A percentile compares a stretch with the other conserved stretches of the same genome.
phyloP scores from a whole-genome alignment of 1,140 invertebrate genomes.

The Gonioctena quinquepunctata region DNA sequence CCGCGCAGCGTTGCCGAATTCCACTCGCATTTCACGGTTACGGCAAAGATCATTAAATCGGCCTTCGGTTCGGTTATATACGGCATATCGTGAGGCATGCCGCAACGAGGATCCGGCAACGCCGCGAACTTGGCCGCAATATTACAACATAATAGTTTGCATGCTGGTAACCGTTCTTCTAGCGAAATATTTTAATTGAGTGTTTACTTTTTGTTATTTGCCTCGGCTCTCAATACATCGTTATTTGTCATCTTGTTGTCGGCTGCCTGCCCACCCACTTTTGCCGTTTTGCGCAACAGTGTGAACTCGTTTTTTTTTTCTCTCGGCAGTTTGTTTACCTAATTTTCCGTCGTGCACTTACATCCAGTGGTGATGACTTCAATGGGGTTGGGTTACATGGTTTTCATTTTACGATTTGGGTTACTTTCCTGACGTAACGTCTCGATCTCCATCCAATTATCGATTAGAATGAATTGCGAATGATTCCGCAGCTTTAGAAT shows the following conservation, averaged over 20 bases:
- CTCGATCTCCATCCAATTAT: not conserved
- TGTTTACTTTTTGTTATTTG: conserved; percentile 10
- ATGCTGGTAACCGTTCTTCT: conserved; percentile 8
- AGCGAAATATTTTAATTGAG: conserved; percentile 9
- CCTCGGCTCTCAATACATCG: not conserved
- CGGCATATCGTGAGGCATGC: not conserved
- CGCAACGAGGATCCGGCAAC: not conserved
- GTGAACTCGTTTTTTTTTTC: not conserved
- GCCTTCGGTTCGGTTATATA: not conserved
- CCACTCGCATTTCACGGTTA: not conserved
- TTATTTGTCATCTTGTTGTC: not conserved
- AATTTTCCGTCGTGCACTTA: too few relatives aligned
- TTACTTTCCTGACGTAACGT: not conserved
- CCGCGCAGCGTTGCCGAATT: conserved; percentile 29
- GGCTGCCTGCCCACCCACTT: not conserved
- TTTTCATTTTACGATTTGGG: too few relatives aligned
- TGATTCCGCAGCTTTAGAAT: too few relatives aligned
- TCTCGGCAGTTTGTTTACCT: not conserved
- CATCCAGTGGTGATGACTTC: too few relatives aligned
- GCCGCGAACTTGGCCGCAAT: conserved; percentile 16
- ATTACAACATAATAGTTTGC: conserved; percentile 20
- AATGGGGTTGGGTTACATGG: too few relatives aligned
- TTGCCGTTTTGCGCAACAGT: not conserved
- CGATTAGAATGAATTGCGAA: too few relatives aligned
- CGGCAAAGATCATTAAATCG: too few relatives aligned